Conservation (phyloP, 2,888 invertebrate genomes). For the Latrodectus hesperus region DNA sequence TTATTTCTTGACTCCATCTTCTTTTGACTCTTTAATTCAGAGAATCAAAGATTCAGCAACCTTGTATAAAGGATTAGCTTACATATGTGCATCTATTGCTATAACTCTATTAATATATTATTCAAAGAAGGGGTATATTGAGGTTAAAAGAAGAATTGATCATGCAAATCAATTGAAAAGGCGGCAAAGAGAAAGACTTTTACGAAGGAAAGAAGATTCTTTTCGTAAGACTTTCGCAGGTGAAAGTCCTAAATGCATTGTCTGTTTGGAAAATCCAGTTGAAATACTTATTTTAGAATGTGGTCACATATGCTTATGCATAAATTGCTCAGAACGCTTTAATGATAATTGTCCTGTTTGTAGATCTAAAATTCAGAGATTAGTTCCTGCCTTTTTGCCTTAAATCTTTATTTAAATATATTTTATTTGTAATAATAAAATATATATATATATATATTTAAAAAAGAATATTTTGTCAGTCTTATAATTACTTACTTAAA, state of each 20-base stretch:
- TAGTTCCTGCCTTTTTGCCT: conserved; percentile 72
- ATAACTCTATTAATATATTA: conserved; percentile 26
- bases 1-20: conserved; percentile 86
- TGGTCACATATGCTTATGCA: conserved; percentile 92
- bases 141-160: conserved; percentile 24
- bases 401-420: conserved; percentile 45
- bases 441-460: too few relatives aligned
- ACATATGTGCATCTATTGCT: conserved; percentile 79
- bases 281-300: conserved; percentile 91
- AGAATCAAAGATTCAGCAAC: conserved; percentile 83
- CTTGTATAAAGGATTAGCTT: conserved; percentile 77
- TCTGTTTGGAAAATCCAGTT: conserved; percentile 89
- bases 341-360: conserved; percentile 86
- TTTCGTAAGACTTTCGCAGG: neutral
- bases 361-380: conserved; percentile 75
- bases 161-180: conserved; percentile 11
- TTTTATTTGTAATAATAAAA: neutral
- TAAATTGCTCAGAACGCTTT: conserved; percentile 87
- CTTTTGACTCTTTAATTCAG: conserved; percentile 83
- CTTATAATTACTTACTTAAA: too few relatives aligned
- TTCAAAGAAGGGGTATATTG: conserved; percentile 14
- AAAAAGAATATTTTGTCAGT: too few relatives aligned
- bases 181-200: conserved; percentile 40
- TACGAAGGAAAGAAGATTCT: neutral
- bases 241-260: conserved; percentile 83